Base-by-base conservation (phyloP, 1,140 invertebrate genomes). In the Ditylenchus dipsaci region DNA sequence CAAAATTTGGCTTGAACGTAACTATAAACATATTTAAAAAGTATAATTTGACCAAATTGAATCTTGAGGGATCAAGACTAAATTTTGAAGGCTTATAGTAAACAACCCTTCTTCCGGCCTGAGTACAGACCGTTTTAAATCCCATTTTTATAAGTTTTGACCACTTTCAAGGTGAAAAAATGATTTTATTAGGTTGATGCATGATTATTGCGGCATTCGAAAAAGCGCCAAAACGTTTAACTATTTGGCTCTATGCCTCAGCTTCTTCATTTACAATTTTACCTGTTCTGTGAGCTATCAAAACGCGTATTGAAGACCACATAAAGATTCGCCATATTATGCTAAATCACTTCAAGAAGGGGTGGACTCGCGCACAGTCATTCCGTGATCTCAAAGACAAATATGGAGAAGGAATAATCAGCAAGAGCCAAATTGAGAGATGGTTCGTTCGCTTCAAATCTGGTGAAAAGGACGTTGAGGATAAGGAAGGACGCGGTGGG, bases 311-410 rank as follows among this genome's bases (percentile, higher is more conserved):
- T 5, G 3, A 56, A 56, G 29, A 29, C 53, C 3, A 56, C 13
- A 56, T 56, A 5, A 23, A 56, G 9, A 3, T 56, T 56, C 53
- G 53, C 13, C 3, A 56, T 56, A 56, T 56, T 56, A 56, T 56
- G 53, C 53, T 56, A 23, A 23, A 56, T 29, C 53, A 56, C 53
- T 56, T 56, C 53, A 13, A 56, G 53, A 56, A 56, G 29, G 53
- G 53, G 29, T 56, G 53, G 53, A 56, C 21, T 23, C 3, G 3
- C 3, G 29, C 53, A 56, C 3, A 3, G 3, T 56, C 53, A 56
- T 56, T 56, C 29, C 53, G 53, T 13, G 53, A 56, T 56, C 53
- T 56, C 53, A 56, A 3, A 9, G 53, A 56, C 3, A 23, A 3
- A 5, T 56, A 23, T 56, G 53, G 21, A 23, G 53, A 56, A 56